These are phyloP conservation scores for Pseudotriccus pelzelni DNA, from an alignment of 2,797 vertebrate species.

Conservation along the genomic window DNA sequence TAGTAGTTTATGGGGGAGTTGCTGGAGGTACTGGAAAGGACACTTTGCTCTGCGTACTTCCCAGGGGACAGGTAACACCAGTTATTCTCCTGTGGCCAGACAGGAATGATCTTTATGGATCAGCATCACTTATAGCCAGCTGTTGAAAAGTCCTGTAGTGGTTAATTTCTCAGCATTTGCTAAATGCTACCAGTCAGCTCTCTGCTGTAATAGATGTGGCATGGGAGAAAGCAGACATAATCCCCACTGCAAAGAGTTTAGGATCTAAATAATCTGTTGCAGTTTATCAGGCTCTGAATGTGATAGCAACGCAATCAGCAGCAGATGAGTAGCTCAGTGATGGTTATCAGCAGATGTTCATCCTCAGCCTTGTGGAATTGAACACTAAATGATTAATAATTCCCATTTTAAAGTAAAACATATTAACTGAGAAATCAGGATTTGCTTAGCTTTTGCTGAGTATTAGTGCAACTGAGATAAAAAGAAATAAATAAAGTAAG, in stretches of 20 bases:
- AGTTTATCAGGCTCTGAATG: conserved; percentile 19
- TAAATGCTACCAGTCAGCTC: neutral
- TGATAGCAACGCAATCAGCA: conserved; percentile 9
- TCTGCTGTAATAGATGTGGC: neutral
- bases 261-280: conserved; percentile 42
- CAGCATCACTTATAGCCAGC: neutral
- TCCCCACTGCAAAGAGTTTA: neutral
- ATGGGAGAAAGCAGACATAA: conserved; percentile 8
- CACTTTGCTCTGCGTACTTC: neutral
- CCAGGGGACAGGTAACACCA: neutral
- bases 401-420: conserved; percentile 33
- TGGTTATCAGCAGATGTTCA: conserved; percentile 49
- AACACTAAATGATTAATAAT: conserved; percentile 52
- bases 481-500: conserved; percentile 5
- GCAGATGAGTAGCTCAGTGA: conserved; percentile 9
- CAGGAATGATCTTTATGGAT: neutral
- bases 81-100: neutral
- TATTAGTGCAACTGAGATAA: neutral
- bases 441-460: conserved; percentile 17
- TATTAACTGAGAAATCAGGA: conserved; percentile 12
- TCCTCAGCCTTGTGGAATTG: neutral
- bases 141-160: neutral
- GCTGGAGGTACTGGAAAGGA: neutral
- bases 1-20: neutral
- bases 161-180: neutral